Percentiles rank a stretch among this genome's conserved stretches.
Conservation (phyloP, 2,113 vertebrate genomes). For the Nettapus auritus region DNA sequence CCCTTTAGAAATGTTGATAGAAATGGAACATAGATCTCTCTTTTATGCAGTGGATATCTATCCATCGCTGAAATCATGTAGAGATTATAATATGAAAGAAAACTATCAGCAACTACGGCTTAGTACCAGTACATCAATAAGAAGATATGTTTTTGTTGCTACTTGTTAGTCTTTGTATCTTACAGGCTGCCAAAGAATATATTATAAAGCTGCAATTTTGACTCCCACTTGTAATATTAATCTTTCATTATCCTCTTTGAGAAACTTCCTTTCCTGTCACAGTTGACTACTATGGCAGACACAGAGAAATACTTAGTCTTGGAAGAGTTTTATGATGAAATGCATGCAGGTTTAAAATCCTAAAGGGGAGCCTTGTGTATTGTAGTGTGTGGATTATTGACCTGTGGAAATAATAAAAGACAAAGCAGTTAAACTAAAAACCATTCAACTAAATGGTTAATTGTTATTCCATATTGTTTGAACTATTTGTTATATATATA, state of each 20-base stretch:
- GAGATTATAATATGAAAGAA: neutral
- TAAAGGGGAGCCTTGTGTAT: neutral
- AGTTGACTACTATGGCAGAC: neutral
- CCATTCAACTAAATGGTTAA: neutral
- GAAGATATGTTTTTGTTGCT: neutral
- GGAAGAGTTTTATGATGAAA: neutral
- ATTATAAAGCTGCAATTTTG: neutral
- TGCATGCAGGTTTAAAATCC: neutral
- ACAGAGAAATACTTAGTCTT: neutral
- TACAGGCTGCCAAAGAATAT: neutral
- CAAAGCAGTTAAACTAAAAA: neutral
- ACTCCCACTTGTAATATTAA: neutral
- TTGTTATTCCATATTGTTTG: neutral
- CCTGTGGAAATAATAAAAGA: neutral
- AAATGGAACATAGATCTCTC: neutral
- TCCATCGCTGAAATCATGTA: neutral
- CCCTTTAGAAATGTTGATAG: neutral
- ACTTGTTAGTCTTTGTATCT: neutral
- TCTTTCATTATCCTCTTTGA: constrained; percentile 9
- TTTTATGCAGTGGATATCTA: neutral
- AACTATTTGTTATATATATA: neutral
- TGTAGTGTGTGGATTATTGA: neutral
- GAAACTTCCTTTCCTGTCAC: neutral
- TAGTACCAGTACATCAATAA: neutral
- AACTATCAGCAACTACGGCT: neutral